Base-by-base conservation (phyloP, 2,797 vertebrate species). In the Dermochelys coriacea region DNA sequence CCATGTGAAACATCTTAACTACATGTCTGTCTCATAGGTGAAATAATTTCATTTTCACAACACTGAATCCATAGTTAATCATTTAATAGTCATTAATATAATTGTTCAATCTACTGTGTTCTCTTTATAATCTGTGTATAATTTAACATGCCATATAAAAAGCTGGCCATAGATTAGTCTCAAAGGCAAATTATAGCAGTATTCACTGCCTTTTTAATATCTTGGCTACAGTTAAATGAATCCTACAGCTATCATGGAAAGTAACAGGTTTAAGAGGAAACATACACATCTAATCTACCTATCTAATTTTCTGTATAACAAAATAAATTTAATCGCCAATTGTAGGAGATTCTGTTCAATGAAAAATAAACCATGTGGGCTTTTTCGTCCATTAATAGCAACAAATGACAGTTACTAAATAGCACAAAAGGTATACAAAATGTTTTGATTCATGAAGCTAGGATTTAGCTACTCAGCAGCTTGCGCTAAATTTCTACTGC, bases 81-180 rank as follows among this genome's bases (percentile, higher is more conserved):
- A 95, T 91, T 52, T 57, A 82, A 78, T 94, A 96, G 90, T 94
- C 96, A 97, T 97, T 96, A 97, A 90, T 96, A 95, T 97, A 54
- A 93, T 92, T 97, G 95, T 80, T 93, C 95, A 92, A 92, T 88
- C 85, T 96, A 54, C 96, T 93, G 89, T 84, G 95, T 95, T 82
- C 91, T 87, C 92, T 87, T 95, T 89, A 88, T 78, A 93, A 97
- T 95, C 95, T 84, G 91, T 88, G 81, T 93, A 92, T 91, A 97
- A 98, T 97, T 98, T 96, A 97, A 91, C 92, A 88, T 82, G 80
- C 84, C 86, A 97, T 97, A 96, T 97, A 96, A 95, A 95, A 91
- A 93, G 55, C 90, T 92, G 92, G 95, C 90, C 91, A 88, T 80
- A 87, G 90, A 94, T 94, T 95, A 90, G 64, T 88, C 95, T 91